Base-by-base conservation (phyloP, 1,140 invertebrate species). In the Drosophila teissieri region DNA sequence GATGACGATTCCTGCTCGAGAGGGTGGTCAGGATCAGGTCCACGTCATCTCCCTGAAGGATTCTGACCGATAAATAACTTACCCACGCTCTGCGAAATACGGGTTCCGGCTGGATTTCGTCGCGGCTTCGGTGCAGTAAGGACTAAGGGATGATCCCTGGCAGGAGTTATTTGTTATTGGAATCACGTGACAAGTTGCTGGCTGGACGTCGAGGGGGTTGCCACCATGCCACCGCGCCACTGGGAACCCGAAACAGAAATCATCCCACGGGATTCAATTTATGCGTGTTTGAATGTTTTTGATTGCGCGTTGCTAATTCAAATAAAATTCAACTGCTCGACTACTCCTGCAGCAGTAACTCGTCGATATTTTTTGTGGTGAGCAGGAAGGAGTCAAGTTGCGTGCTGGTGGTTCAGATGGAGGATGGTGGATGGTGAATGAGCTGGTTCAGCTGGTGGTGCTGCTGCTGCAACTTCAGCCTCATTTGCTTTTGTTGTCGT, bases 211-310 rank as follows among this genome's bases (percentile, higher is more conserved):
- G 34, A 40, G 46, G 54, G 67, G 65, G 63, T 69, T 67, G 68
- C 56, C 65, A 55, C 49, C 83, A 84, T 53, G 68, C 56, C 65
- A 55, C 49, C 83, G 80, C 56, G 84, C 56, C 70, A 61, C 49
- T 89, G 84, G 84, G 84, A 89, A 89, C 60, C 37, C 45, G 61
- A 58, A 68, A 65, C 45, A 78, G 77, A 89, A 90, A 90, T 73
- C 84, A 89, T 89, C 84, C 84, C 84, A 89, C 84, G 84, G 84
- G 84, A 89, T 89, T 89, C 84, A 89, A 89, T 89, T 89, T 89
- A 89, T 89, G 84, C 85, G 85, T 89, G 84, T 89, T 89, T 89
- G 84, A 89, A 89, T 89, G 84, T 89, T 89, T 89, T 89, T 89
- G 84, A 89, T 89, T 89, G 84, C 61, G 73, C 84, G 65, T 77